These are phyloP conservation scores for Sebastiscus tertius DNA, from an alignment of 2,797 vertebrate genomes.

Conservation along the genomic window DNA sequence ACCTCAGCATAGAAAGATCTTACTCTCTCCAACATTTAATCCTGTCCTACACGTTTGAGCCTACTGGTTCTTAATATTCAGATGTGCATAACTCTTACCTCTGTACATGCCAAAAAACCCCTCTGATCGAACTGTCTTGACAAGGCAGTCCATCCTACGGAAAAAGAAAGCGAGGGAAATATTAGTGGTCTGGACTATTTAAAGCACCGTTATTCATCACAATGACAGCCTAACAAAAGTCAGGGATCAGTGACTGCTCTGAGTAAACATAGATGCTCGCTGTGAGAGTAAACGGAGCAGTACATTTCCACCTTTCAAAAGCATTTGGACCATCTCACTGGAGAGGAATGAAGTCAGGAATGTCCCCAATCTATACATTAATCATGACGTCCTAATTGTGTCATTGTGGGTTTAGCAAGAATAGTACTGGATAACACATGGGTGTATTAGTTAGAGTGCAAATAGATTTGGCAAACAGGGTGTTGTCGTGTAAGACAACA, in stretches of 20 bases:
- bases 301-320: slow-evolving; percentile 7
- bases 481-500: neutral
- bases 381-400: neutral
- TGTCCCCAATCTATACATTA: neutral
- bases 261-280: neutral
- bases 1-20: slow-evolving; percentile 15
- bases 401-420: slow-evolving; percentile 22
- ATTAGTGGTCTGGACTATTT: neutral
- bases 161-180: neutral
- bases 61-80: slow-evolving; percentile 31
- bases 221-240: neutral
- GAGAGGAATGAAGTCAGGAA: slow-evolving; percentile 19
- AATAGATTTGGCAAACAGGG: neutral
- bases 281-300: neutral
- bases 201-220: neutral
- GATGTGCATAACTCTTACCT: slow-evolving; percentile 81
- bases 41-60: neutral
- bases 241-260: neutral
- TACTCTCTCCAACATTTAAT: slow-evolving; percentile 19
- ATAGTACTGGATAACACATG: slow-evolving; percentile 1
- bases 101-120: slow-evolving; percentile 92
- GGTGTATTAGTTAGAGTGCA: neutral
- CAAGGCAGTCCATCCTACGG: slow-evolving; percentile 88
- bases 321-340: slow-evolving; percentile 1
- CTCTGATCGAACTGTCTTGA: slow-evolving; percentile 88